Evolutionary conservation across 2,113 vertebrate species (phyloP), one percentile per base, ranked within the genome.

Genomic region (Rhinichthys klamathensis): DNA sequence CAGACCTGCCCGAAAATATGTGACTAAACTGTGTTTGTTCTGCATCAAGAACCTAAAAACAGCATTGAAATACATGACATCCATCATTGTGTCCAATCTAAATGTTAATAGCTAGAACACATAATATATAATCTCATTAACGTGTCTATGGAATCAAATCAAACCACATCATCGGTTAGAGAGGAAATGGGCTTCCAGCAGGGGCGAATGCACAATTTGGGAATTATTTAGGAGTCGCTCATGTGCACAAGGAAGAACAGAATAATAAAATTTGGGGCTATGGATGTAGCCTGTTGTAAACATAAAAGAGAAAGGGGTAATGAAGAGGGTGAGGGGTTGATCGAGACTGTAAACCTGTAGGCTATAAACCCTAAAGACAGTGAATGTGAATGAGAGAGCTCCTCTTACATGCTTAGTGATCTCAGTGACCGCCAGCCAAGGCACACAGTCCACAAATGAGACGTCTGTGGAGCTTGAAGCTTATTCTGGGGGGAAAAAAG

Each of bases 401-500:
- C 5, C 18, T 74, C 44, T 56, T 77, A 85, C 54, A 73, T 54
- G 83, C 9, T 27, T 80, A 44, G 6, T 83, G 83, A 76, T 85
- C 86, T 89, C 92, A 83, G 84, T 46, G 89, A 83, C 91, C 58
- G 85, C 86, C 92, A 90, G 93, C 93, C 93, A 92, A 89, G 90
- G 90, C 89, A 85, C 77, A 85, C 88, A 82, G 90, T 95, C 92
- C 89, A 84, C 93, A 95, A 95, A 95, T 93, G 94, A 94, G 90
- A 94, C 84, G 90, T 93, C 92, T 93, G 90, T 46, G 84, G 87
- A 93, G 90, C 88, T 90, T 90, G 85, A 74, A 72, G 88, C 93
- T 94, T 94, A 95, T 96, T 96, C 95, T 93, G 92, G 93, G 83
- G n/a, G 84, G 86, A 65, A 89, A 93, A 92, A 91, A 85, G 85